Evolutionary conservation across 2,113 vertebrate species (phyloP), one percentile per base, ranked within the genome.

Genomic region (Muscicapa adusta): DNA sequence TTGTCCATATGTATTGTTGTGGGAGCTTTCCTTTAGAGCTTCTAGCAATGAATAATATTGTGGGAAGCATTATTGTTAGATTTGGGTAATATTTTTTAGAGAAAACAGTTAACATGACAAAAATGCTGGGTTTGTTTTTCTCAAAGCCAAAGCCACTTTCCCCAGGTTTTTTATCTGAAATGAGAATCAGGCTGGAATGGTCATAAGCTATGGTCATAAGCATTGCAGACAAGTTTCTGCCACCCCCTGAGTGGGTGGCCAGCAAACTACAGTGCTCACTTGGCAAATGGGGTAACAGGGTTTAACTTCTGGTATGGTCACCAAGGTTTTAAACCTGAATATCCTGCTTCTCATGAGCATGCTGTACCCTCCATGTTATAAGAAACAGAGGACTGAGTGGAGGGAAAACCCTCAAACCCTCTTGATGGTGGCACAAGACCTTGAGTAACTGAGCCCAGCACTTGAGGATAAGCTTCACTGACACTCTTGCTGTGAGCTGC

Each of bases 241-340:
- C 33, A 51, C 8, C 15, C 12, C 2, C 8, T 71, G 65, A 45
- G 17, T 15, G 26, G 33, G 70, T 23, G 33, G 19, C 47, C 28
- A 42, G 33, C 19, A 53, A 73, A 26, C 6, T 23, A 17, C 31
- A n/a, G 23, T 0, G 0, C 18, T 88, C 9, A 8, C 9, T 38
- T 42, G 19, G 36, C 40, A 72, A 75, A 28, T 4, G 10, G 23
- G 6, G 14, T 56, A 75, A 48, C 4, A 0, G 42, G 2, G 9
- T 51, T 89, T 91, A 51, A 17, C 29, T 60, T 72, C 58, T 70
- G 31, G 8, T 47, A 61, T 2, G 12, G 25, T 6, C 60, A 60
- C 23, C 33, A 65, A 33, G 20, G 17, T 42, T 92, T 85, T 66
- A 62, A 85, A 66, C 9, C 5, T 12, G 12, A 90, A 66, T 66